phyloP scores from a whole-genome alignment of 2,797 vertebrate genomes.

The Catharus ustulatus region DNA sequence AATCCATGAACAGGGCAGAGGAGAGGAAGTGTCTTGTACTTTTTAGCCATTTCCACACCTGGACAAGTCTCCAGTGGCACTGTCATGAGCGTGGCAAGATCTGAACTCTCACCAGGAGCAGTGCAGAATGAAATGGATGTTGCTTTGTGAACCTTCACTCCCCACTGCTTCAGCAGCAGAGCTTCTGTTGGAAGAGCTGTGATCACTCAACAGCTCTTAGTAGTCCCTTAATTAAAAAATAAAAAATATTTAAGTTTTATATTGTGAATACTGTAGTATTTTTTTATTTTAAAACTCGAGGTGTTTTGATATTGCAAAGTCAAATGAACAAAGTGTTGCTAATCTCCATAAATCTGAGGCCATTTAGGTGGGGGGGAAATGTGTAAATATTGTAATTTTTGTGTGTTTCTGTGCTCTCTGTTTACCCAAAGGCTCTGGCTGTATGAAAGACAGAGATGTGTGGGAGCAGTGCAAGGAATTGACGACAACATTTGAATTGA shows the following conservation, averaged over 20 bases:
- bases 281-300: constrained; percentile 51
- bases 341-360: constrained; percentile 11
- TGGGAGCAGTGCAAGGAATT: background rate
- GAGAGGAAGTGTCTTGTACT: background rate
- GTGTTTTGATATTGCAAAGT: constrained; percentile 41
- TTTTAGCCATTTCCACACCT: background rate
- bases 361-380: background rate
- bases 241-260: constrained; percentile 59
- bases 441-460: background rate
- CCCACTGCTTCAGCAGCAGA: background rate
- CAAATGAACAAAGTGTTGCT: constrained; percentile 18
- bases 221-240: constrained; percentile 18
- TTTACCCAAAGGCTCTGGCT: constrained; percentile 35
- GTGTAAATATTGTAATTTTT: background rate
- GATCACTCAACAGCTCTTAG: constrained; percentile 2
- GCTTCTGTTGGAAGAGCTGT: constrained; percentile 26
- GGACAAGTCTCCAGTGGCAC: background rate
- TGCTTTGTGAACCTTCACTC: background rate
- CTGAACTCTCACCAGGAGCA: background rate
- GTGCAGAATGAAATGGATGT: constrained; percentile 17
- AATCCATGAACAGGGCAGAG: background rate
- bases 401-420: constrained; percentile 18
- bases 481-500: background rate
- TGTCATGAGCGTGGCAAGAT: accelerated
- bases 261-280: constrained; percentile 58